Evolutionary conservation across 2,113 vertebrate genomes (phyloP), one percentile per base, ranked within the genome.

Genomic region (Sceloporus tristichus): DNA sequence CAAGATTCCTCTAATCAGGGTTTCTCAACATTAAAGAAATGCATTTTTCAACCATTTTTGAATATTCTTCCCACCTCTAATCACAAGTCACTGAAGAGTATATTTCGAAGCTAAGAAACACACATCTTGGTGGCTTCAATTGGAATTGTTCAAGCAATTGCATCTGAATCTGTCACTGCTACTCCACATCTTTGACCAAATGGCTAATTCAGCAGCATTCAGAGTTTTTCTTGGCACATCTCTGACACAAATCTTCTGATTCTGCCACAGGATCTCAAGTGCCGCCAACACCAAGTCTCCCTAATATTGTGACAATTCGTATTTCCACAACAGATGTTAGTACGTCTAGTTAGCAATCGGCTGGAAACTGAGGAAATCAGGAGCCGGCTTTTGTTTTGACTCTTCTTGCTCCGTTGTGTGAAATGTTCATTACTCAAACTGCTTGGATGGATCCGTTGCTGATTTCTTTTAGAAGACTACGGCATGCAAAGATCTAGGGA

Each of bases 351-450:
- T 76, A 42, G 79, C 78, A 70, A 68, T 40, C 25, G 54, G 5
- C 70, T 76, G 14, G 10, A 76, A 84, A 48, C 21, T 7, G 53
- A 79, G 59, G 76, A 74, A 90, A 62, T 80, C 34, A 87, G 40
- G 68, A 79, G 65, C 75, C 65, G 74, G 53, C 4, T 19, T 70
- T 68, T 73, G 83, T 25, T 40, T 11, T 62, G 5, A 9, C 25
- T 40, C 62, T 66, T 78, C 84, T 34, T 80, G 54, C 79, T 66
- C 34, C 76, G 77, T 85, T 54, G 78, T 89, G 79, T 66, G 83
- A 81, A 85, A 85, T 25, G 40, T 29, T 85, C 40, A 75, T 65
- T 81, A 80, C 62, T 54, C 59, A 89, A 80, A 71, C 88, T 80
- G 74, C 83, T 71, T 84, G 2, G 23, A n/a, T 48, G 66, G 10